Evolutionary conservation across 2,113 vertebrate genomes (phyloP), one percentile per base, ranked within the genome.

Genomic region (Vulpes vulpes): DNA sequence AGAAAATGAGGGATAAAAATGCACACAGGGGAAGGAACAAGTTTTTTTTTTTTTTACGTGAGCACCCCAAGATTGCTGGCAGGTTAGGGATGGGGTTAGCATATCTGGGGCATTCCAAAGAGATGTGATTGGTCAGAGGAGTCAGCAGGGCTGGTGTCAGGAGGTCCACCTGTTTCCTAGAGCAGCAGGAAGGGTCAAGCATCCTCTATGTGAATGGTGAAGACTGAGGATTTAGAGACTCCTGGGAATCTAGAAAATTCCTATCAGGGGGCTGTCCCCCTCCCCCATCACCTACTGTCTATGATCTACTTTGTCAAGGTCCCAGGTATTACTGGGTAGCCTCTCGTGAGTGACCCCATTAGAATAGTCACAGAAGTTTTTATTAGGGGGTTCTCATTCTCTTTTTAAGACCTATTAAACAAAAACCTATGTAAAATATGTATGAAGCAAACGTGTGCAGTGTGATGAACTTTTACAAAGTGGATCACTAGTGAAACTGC

Each of bases 321-420:
- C 10, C 3, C 19, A 64, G 16, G 19, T 38, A 27, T 83, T 59
- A 32, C 0, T 51, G 0, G 15, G 1, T 2, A 35, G 17, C 8
- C 11, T 32, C 12, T 53, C 11, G 9, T 43, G 5, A 90, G 17
- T 69, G 3, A 67, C 23, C 2, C 30, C 49, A 43, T n/a, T 19
- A 89, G 51, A 53, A 85, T 51, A 67, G 2, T 22, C 20, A 38
- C 4, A 30, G 30, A n/a, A n/a, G 25, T 57, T 79, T 69, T 94
- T 60, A n/a, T 16, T 12, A n/a, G 35, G 65, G 15, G 15, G 15
- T 62, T 64, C 27, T 87, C 12, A 8, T 4, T 20, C 4, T 78
- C 59, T 62, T 91, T 67, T 74, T 59, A 73, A 80, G 49, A 49
- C 79, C 88, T 38, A 5, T 64, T 32, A 8, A 92, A 49, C 57